Conservation (phyloP, 2,888 invertebrate genomes). For the Diploptera punctata region DNA sequence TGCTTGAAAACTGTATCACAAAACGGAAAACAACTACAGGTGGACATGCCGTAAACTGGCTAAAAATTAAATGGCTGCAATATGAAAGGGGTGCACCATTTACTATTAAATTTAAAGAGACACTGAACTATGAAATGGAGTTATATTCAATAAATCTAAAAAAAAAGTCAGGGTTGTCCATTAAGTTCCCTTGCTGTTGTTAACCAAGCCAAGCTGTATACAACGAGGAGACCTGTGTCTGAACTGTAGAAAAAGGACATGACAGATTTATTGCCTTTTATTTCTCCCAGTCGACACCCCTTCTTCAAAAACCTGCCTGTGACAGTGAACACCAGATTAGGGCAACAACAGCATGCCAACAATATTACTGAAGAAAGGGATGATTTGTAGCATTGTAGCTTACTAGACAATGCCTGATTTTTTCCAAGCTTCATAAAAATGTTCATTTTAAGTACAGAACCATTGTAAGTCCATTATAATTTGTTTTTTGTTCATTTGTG, state of each 20-base stretch:
- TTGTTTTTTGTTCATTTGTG: neutral
- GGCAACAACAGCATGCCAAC: neutral
- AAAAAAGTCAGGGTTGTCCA: neutral
- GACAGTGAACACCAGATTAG: neutral
- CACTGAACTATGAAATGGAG: constrained; percentile 11
- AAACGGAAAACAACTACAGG: constrained; percentile 8
- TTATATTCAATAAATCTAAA: constrained; percentile 4
- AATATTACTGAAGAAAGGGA: neutral
- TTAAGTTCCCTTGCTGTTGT: no score
- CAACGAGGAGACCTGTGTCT: neutral
- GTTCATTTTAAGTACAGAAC: no score
- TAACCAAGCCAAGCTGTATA: constrained; percentile 1
- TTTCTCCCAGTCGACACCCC: neutral
- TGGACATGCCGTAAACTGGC: constrained; percentile 20
- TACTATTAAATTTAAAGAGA: constrained; percentile 6
- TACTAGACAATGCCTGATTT: neutral
- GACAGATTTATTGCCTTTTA: constrained; percentile 6
- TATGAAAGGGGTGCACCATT: constrained; percentile 1
- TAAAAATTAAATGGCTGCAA: constrained; percentile 25
- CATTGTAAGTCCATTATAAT: no score
- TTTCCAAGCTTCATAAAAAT: no score
- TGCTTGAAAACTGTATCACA: neutral
- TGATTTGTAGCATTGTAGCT: neutral
- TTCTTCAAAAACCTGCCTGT: neutral
- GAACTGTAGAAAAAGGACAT: neutral